phyloP scores from a whole-genome alignment of 2,113 vertebrate species.

The Archilochus colubris region DNA sequence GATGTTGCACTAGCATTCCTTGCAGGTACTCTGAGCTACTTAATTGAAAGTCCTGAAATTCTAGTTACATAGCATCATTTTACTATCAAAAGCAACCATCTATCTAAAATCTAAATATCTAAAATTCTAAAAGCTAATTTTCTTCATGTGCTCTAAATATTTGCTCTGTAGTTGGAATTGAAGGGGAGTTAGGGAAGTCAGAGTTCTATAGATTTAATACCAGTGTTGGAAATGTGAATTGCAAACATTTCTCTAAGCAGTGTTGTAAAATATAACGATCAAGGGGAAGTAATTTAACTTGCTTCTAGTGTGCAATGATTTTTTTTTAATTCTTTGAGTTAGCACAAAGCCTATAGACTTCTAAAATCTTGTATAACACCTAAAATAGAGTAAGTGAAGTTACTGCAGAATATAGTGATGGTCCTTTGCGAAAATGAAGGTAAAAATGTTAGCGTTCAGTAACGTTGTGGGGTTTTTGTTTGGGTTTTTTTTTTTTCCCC shows the following conservation, averaged over 20 bases:
- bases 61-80: neutral
- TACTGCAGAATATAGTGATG: neutral
- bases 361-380: neutral
- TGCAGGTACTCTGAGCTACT: neutral
- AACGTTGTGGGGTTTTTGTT: neutral
- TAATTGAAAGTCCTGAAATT: neutral
- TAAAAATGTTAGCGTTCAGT: neutral
- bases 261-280: neutral
- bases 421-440: neutral
- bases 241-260: neutral
- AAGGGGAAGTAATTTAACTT: neutral
- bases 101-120: neutral
- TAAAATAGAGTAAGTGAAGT: neutral
- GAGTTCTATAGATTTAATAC: neutral
- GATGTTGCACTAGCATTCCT: neutral
- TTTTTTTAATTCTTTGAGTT: neutral
- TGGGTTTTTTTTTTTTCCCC: neutral
- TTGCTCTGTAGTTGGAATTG: neutral
- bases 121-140: neutral
- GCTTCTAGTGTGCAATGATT: neutral
- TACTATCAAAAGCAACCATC: neutral
- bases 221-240: neutral
- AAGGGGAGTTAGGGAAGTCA: neutral
- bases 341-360: neutral
- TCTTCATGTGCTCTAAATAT: neutral